A percentile compares a stretch with the other conserved stretches of the same genome.
Evolutionary conservation across 2,113 vertebrate genomes (phyloP).

Genomic region (Gambusia affinis): DNA sequence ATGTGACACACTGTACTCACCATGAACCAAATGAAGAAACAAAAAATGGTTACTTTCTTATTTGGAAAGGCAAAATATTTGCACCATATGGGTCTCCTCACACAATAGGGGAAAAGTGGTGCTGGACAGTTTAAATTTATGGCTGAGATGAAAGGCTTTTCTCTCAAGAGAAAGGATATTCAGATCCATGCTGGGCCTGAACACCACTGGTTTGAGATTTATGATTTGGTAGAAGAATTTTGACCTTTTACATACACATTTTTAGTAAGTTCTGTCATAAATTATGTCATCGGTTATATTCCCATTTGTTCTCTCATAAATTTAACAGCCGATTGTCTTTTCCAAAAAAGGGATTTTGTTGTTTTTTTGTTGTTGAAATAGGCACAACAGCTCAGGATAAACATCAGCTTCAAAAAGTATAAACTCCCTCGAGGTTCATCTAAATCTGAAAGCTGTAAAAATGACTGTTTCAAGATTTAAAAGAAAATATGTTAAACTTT

Average conservation of each 20-base stretch:
- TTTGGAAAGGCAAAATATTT: slow-evolving; percentile 7
- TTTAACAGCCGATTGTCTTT: too few relatives aligned
- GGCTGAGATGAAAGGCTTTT: too few relatives aligned
- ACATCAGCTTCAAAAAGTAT: background rate
- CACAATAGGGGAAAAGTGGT: background rate
- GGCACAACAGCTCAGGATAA: background rate
- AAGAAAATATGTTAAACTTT: background rate
- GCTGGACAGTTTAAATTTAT: too few relatives aligned
- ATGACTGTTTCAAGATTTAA: background rate
- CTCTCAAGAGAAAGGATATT: too few relatives aligned
- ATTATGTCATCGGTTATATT: too few relatives aligned
- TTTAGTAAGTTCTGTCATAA: too few relatives aligned
- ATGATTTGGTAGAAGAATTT: too few relatives aligned
- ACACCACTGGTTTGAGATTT: too few relatives aligned
- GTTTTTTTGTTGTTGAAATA: background rate
- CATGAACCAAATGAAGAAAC: background rate
- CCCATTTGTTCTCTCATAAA: too few relatives aligned
- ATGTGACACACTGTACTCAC: background rate
- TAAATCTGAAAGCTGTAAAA: background rate
- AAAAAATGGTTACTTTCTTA: slow-evolving; percentile 1
- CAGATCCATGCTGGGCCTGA: too few relatives aligned
- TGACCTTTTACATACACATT: too few relatives aligned
- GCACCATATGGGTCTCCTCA: background rate
- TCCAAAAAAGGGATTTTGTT: too few relatives aligned
- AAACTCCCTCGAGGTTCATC: background rate